Conservation (phyloP, 2,113 vertebrate species). For the Calidris pygmaea region DNA sequence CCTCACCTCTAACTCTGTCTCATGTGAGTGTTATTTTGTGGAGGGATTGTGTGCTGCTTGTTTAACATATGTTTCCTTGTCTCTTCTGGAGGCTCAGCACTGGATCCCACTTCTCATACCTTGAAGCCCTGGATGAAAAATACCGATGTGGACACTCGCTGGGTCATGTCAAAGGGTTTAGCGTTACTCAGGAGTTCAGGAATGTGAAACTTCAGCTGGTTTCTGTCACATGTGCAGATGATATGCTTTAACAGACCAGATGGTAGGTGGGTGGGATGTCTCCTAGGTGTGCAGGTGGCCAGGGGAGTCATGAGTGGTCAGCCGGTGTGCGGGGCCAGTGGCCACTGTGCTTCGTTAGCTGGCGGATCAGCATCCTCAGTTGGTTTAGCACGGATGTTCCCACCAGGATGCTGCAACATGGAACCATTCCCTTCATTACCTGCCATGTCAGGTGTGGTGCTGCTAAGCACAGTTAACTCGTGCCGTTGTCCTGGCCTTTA, state of each 20-base stretch:
- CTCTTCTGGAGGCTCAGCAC: slow-evolving; percentile 44
- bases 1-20: slow-evolving; percentile 41
- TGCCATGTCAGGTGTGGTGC: not conserved
- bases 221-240: not conserved
- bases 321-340: not conserved
- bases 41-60: slow-evolving; percentile 41
- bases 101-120: not conserved
- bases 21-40: slow-evolving; percentile 32
- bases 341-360: not conserved
- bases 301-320: fast-evolving
- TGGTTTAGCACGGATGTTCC: not conserved
- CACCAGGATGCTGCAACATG: not conserved
- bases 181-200: not conserved
- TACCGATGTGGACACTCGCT: fast-evolving
- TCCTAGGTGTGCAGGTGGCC: not conserved
- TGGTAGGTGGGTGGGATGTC: not conserved
- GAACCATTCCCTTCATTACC: not conserved
- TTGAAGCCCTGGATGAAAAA: not conserved
- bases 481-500: not conserved
- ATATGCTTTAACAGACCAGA: not conserved
- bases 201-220: not conserved
- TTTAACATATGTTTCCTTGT: not conserved
- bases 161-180: not conserved
- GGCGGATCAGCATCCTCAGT: not conserved
- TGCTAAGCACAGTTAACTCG: not conserved